phyloP scores from a whole-genome alignment of 1,140 invertebrate genomes.

The Drosophila santomea region DNA sequence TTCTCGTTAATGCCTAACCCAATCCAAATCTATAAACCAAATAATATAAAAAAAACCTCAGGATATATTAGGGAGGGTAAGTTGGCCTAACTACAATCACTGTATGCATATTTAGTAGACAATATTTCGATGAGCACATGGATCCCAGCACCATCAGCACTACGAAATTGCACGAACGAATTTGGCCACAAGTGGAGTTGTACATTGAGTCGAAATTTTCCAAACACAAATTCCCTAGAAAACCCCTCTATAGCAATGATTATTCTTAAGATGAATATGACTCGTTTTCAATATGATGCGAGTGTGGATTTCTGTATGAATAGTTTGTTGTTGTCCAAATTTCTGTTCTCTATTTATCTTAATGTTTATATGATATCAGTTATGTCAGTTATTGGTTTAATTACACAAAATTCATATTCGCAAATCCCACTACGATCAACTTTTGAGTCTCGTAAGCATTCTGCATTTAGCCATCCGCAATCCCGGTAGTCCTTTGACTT shows the following conservation, averaged over 20 bases:
- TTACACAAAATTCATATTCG: neutral
- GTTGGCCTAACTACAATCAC: constrained; percentile 74
- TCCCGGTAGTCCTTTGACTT: neutral
- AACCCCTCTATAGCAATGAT: neutral
- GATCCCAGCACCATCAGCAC: constrained; percentile 37
- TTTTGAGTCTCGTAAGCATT: neutral
- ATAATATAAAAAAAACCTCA: constrained; percentile 66
- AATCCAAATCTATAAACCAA: constrained; percentile 34
- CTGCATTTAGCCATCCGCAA: constrained; percentile 4
- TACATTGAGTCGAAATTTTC: constrained; percentile 61
- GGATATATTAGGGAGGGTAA: constrained; percentile 85
- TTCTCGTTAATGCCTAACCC: constrained; percentile 75
- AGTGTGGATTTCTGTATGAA: neutral
- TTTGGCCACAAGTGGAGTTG: constrained; percentile 41
- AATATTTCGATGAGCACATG: constrained; percentile 27
- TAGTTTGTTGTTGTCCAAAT: neutral
- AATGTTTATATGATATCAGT: neutral
- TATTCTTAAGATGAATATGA: neutral
- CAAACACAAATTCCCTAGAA: neutral
- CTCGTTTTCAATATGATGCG: neutral
- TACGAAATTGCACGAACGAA: constrained; percentile 21
- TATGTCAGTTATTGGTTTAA: neutral
- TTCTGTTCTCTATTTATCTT: neutral
- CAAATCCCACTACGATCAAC: neutral
- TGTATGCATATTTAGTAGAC: constrained; percentile 45